phyloP scores from a whole-genome alignment of 2,113 vertebrate species.

The Campylomormyrus numenius region DNA sequence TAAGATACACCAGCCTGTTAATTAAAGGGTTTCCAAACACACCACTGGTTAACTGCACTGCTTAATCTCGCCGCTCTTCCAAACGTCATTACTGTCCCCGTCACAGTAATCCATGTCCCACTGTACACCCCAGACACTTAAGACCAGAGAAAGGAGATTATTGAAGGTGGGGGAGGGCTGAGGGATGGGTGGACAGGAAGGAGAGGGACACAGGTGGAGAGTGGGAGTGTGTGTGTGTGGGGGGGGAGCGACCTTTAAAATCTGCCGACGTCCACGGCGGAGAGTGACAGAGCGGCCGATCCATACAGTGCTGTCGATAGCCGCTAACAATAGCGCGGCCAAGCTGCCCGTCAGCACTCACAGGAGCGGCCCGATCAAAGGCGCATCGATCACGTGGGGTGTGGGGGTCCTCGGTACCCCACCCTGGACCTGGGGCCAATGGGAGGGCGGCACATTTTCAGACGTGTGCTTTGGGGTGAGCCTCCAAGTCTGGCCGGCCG shows the following conservation, averaged over 20 bases:
- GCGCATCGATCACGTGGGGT: conserved; percentile 61
- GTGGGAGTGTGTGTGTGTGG: background rate
- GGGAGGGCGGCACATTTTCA: background rate
- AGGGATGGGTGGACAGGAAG: background rate
- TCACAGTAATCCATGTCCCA: background rate
- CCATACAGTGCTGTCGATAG: conserved; percentile 77
- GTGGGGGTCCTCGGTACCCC: conserved; percentile 40
- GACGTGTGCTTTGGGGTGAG: background rate
- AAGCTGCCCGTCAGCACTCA: conserved; percentile 71
- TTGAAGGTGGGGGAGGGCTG: background rate
- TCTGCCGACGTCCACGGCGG: conserved; percentile 63
- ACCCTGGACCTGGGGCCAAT: conserved; percentile 37
- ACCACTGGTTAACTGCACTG: background rate
- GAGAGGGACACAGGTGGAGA: conserved; percentile 31
- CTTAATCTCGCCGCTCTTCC: background rate
- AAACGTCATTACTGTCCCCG: background rate
- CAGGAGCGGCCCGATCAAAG: conserved; percentile 68
- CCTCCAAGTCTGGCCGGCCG: conserved; percentile 23
- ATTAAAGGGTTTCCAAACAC: background rate
- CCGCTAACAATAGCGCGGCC: conserved; percentile 68
- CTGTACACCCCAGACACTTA: background rate
- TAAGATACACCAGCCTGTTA: background rate
- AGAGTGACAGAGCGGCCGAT: conserved; percentile 66
- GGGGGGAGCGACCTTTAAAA: conserved; percentile 77
- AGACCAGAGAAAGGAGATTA: background rate